A percentile compares a stretch with the other conserved stretches of the same genome.
phyloP scores from a whole-genome alignment of 2,888 invertebrate genomes.

The Cheiracanthium punctorium region DNA sequence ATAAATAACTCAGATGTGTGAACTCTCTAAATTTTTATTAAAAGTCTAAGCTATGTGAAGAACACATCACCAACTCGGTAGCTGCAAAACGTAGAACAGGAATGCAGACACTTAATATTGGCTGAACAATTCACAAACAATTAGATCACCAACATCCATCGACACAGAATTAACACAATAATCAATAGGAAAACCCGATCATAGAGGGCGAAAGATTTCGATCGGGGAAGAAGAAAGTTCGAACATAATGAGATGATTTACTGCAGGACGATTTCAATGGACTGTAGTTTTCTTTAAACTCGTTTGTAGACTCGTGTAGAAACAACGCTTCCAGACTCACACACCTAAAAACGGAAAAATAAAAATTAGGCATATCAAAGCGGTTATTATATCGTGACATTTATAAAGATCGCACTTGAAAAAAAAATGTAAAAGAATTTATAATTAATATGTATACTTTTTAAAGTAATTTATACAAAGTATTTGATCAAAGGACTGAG shows the following conservation, averaged over 20 bases:
- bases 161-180: constrained; percentile 2
- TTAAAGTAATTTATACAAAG: too few species aligned
- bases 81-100: not conserved
- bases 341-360: constrained; percentile 79
- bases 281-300: constrained; percentile 36
- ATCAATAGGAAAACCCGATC: constrained; percentile 29
- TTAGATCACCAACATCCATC: not conserved
- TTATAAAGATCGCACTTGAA: too few species aligned
- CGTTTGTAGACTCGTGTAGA: constrained; percentile 85
- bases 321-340: constrained; percentile 84
- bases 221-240: constrained; percentile 29
- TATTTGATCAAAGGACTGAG: too few species aligned
- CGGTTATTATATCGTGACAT: too few species aligned
- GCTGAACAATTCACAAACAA: not conserved
- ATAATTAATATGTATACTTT: too few species aligned
- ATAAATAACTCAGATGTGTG: too few species aligned
- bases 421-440: too few species aligned
- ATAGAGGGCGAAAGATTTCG: not conserved
- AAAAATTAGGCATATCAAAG: not conserved
- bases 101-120: not conserved
- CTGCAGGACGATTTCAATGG: not conserved
- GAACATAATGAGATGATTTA: constrained; percentile 41
- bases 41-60: not conserved
- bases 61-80: not conserved
- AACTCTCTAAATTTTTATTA: not conserved